A percentile compares a stretch with the other conserved stretches of the same genome.
These are phyloP conservation scores for Eupithecia pulchellata DNA, from an alignment of 2,888 invertebrate genomes.

Conservation along the genomic window DNA sequence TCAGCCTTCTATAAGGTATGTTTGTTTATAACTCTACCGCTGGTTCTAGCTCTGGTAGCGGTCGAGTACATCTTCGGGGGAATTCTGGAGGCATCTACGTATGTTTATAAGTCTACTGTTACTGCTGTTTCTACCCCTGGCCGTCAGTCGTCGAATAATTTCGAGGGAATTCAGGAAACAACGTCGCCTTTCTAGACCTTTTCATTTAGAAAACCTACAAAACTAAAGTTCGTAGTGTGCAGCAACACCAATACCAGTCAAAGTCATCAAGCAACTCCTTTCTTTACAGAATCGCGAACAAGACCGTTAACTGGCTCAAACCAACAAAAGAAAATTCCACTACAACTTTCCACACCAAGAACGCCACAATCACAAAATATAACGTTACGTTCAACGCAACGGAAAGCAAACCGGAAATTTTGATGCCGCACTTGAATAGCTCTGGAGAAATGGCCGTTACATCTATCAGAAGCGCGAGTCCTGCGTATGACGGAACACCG, in stretches of 20 bases:
- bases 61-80: too few relatives aligned
- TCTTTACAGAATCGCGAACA: slow-evolving; percentile 64
- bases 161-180: too few relatives aligned
- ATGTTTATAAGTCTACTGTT: too few relatives aligned
- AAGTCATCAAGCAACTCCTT: not conserved
- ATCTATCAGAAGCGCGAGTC: slow-evolving; percentile 16
- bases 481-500: slow-evolving; percentile 49
- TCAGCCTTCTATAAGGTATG: slow-evolving; percentile 68
- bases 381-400: slow-evolving; percentile 37
- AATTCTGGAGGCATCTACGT: too few relatives aligned
- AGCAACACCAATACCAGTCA: not conserved
- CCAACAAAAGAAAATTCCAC: slow-evolving; percentile 51
- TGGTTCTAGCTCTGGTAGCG: too few relatives aligned
- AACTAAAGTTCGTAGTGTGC: not conserved
- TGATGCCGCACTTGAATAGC: slow-evolving; percentile 48
- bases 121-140: too few relatives aligned
- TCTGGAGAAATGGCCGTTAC: slow-evolving; percentile 49
- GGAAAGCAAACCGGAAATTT: slow-evolving; percentile 42
- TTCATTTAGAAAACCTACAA: too few relatives aligned
- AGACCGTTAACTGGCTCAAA: slow-evolving; percentile 61
- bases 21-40: slow-evolving; percentile 67
- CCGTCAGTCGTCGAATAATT: too few relatives aligned
- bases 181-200: too few relatives aligned
- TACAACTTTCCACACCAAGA: slow-evolving; percentile 46
- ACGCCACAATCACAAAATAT: slow-evolving; percentile 38